Evolutionary conservation across 2,888 invertebrate genomes (phyloP), one percentile per base, ranked within the genome.

Genomic region (Amphimallon solstitiale): DNA sequence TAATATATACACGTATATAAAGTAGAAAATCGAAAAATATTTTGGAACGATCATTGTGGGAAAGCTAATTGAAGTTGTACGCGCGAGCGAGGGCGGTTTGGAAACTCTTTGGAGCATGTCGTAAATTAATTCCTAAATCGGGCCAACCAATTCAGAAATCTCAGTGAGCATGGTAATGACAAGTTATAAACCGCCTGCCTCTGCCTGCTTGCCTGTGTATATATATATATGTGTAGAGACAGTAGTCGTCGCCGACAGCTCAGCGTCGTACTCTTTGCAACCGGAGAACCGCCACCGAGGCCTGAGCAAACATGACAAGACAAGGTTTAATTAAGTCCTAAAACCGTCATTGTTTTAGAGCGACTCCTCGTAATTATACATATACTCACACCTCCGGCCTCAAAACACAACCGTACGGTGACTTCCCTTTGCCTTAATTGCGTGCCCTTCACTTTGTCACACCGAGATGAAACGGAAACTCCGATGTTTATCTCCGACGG

Each of bases 261-360:
- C 17, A 49, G 34, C 52, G 56, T 15, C 45, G 46, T 56, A 77
- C 76, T 52, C 75, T 77, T 77, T 79, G 79, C 80, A 77, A 75
- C 76, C 75, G n/a, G n/a, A 64, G 49, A 73, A 76, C 76, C 77
- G 76, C 76, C 77, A 75, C 79, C 75, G 74, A 74, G 75, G 77
- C 77, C 79, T 77, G 80, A 75, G 77, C 79, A 81, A 81, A 81
- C 81, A 81, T 80, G 81, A 81, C 81, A 81, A 81, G 80, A 80
- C 78, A 77, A 79, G 75, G 78, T 81, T 80, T 81, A 81, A 81
- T 81, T 81, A 81, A 81, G 80, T 79, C 79, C 79, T 78, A 75
- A 78, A 78, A 78, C 79, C 79, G 75, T 81, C 79, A 79, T 81
- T 80, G 80, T 80, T 80, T 79, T 77, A 77, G 76, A 77, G 74